Evolutionary conservation across 2,797 vertebrate species (phyloP), one percentile per base, ranked within the genome.

Genomic region (Halcyon smyrnensis): DNA sequence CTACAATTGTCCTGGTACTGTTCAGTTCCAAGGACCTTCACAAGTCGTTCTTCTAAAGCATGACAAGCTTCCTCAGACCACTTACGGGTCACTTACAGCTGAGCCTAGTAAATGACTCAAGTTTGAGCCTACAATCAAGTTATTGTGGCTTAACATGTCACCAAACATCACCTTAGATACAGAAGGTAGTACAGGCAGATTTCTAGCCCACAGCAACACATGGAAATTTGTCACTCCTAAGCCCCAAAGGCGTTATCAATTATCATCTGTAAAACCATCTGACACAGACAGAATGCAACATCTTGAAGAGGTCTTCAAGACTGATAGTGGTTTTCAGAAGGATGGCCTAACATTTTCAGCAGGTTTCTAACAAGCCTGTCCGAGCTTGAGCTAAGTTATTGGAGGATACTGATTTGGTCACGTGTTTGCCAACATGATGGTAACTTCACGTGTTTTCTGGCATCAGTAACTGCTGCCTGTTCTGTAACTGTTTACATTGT

Each of bases 101-200:
- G 46, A 77, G 59, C 48, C 56, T 36, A 70, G 30, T 15, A 70
- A 88, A 80, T 21, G 9, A 25, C 37, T 80, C 37, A 15, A 7
- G 25, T 77, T 21, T 37, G 67, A 91, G 64, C 9, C 14, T 24
- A 54, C 51, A 63, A 19, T 25, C 6, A 20, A 53, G 36, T 62
- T 57, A 21, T 2, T 0, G 0, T 27, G 41, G 19, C 30, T 53
- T 51, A 69, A 75, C 57, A 4, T 2, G 6, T 46, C 34, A 45
- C 41, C 67, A 30, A 57, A 53, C 16, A 12, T 24, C 70, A 75
- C 21, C 19, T 60, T 30, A 53, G 45, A 59, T 9, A 45, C 30
- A 69, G 74, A 81, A 81, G 12, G 0, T 3, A 87, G 45, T 3
- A 23, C 36, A 3, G 0, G 11, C 0, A 1, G 53, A 71, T 79